phyloP scores from a whole-genome alignment of 2,888 invertebrate species.

The Rhingia campestris region DNA sequence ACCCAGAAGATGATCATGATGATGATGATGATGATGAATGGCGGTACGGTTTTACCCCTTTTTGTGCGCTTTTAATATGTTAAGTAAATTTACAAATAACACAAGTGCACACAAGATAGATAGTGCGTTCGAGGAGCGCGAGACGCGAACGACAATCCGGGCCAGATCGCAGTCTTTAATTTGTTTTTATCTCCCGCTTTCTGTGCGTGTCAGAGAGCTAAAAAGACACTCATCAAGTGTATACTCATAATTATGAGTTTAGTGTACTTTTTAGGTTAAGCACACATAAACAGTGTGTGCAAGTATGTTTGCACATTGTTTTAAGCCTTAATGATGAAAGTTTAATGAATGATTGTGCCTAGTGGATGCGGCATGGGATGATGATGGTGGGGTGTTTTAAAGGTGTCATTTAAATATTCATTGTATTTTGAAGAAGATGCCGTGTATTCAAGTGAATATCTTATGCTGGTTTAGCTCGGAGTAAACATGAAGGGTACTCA shows the following conservation, averaged over 20 bases:
- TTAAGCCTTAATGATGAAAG: slow-evolving; percentile 64
- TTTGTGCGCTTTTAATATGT: slow-evolving; percentile 59
- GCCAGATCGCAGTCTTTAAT: not conserved
- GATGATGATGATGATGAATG: slow-evolving; percentile 48
- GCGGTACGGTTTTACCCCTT: slow-evolving; percentile 37
- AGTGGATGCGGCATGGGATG: no score
- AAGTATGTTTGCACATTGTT: slow-evolving; percentile 67
- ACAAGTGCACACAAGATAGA: slow-evolving; percentile 18
- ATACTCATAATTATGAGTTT: slow-evolving; percentile 5
- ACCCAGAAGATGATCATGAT: slow-evolving; percentile 40
- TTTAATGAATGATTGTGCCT: slow-evolving; percentile 55
- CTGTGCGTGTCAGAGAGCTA: not conserved
- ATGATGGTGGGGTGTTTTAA: not conserved
- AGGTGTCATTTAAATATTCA: slow-evolving; percentile 53
- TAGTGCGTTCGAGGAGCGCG: not conserved
- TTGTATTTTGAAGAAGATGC: slow-evolving; percentile 5
- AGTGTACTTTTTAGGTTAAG: slow-evolving; percentile 64
- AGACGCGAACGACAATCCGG: not conserved
- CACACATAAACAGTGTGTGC: slow-evolving; percentile 45
- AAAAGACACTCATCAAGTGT: slow-evolving; percentile 29
- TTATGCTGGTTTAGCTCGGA: slow-evolving; percentile 12
- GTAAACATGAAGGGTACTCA: slow-evolving; percentile 43
- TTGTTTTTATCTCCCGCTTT: slow-evolving; percentile 18
- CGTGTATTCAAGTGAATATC: slow-evolving; percentile 18
- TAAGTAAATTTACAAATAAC: slow-evolving; percentile 64